A percentile compares a stretch with the other conserved stretches of the same genome.
These are phyloP conservation scores for cat (Felis catus) DNA, from an alignment of 2,113 vertebrate genomes.

Conservation along the genomic window DNA sequence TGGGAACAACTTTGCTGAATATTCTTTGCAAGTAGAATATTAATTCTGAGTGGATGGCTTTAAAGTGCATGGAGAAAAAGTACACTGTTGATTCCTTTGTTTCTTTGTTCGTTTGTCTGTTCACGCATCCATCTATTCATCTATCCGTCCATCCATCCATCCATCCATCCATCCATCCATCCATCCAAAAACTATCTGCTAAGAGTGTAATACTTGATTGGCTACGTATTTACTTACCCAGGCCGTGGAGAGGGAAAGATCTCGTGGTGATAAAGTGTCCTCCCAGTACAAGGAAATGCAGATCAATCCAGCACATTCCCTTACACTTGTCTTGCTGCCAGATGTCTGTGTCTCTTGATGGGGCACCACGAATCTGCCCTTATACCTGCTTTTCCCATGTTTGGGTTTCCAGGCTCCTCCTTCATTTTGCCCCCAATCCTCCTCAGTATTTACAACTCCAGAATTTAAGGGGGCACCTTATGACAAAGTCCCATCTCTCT, in stretches of 20 bases:
- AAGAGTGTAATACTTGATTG: not conserved
- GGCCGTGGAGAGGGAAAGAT: not conserved
- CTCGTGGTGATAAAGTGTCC: not conserved
- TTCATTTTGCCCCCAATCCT: not conserved
- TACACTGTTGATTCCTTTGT: not conserved
- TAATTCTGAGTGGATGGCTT: not conserved
- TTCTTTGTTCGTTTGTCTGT: not conserved
- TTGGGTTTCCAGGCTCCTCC: not conserved
- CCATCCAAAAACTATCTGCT: not conserved
- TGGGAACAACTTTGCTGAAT: not conserved
- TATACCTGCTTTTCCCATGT: not conserved
- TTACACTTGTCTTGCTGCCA: not conserved
- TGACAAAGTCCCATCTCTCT: not conserved
- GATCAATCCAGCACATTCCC: not conserved
- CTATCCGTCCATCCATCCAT: not conserved
- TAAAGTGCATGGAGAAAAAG: not conserved
- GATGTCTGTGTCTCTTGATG: not conserved
- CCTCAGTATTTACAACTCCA: not conserved
- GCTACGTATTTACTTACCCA: not conserved
- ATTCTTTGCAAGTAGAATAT: slow-evolving; percentile 43
- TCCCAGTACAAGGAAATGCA: not conserved
- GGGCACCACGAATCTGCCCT: not conserved
- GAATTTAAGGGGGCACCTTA: not conserved
- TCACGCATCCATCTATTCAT: not conserved
- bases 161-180: not conserved